A percentile compares a stretch with the other conserved stretches of the same genome.
Evolutionary conservation across 2,888 invertebrate genomes (phyloP).

Genomic region (Erpobdella octoculata): DNA sequence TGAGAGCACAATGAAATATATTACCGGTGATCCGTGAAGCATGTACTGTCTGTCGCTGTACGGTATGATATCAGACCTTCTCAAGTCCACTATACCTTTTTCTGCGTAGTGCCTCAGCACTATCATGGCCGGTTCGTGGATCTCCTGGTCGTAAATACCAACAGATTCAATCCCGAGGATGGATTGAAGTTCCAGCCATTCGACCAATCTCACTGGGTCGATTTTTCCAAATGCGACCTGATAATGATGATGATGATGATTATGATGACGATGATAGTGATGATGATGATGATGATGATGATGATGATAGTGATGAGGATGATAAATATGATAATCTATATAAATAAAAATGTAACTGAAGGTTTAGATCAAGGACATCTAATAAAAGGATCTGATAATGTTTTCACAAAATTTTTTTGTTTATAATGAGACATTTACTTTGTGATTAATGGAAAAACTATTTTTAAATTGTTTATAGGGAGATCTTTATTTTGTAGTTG

Average conservation of each 20-base stretch:
- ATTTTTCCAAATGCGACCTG: constrained; percentile 28
- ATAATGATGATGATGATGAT: background rate
- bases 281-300: too few species aligned
- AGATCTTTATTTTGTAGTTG: too few species aligned
- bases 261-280: too few species aligned
- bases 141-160: constrained; percentile 29
- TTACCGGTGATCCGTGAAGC: constrained; percentile 16
- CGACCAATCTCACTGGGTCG: constrained; percentile 18
- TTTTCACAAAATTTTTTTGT: too few species aligned
- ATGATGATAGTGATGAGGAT: too few species aligned
- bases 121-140: background rate
- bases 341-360: too few species aligned
- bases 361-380: too few species aligned
- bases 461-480: too few species aligned
- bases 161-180: constrained; percentile 30
- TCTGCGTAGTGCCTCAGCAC: constrained; percentile 27
- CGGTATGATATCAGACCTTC: constrained; percentile 18
- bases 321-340: too few species aligned
- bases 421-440: too few species aligned
- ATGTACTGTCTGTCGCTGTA: constrained; percentile 20
- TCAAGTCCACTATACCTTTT: constrained; percentile 26
- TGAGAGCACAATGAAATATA: background rate
- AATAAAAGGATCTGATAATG: too few species aligned
- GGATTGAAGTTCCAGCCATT: constrained; percentile 33
- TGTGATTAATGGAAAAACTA: too few species aligned